These are phyloP conservation scores for Amblyraja radiata DNA, from an alignment of 2,797 vertebrate genomes.

Conservation along the genomic window DNA sequence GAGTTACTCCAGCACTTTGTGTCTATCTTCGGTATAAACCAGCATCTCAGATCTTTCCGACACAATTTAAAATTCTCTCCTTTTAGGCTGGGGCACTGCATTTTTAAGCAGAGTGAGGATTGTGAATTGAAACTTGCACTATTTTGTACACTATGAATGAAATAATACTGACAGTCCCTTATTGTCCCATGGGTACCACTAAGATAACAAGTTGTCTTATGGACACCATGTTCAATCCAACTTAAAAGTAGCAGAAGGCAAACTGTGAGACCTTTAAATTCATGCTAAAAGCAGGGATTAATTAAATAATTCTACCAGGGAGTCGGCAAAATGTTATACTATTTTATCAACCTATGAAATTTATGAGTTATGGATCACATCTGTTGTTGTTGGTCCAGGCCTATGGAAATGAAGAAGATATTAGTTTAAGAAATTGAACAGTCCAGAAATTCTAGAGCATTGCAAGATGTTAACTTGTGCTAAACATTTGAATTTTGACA, in stretches of 20 bases:
- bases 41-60: no score
- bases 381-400: no score
- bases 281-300: background rate
- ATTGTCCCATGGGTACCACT: background rate
- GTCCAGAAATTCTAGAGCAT: no score
- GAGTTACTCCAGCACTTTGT: no score
- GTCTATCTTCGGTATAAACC: no score
- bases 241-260: background rate
- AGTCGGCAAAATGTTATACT: no score
- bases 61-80: background rate
- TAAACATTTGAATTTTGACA: no score
- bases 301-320: background rate
- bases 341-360: no score
- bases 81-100: background rate
- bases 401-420: no score
- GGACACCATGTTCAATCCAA: background rate
- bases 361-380: no score
- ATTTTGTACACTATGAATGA: background rate
- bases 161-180: background rate
- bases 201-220: background rate
- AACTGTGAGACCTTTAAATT: background rate
- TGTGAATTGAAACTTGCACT: background rate
- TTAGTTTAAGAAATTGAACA: no score
- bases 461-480: no score
- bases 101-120: background rate